Evolutionary conservation across 2,797 vertebrate species (phyloP).

Genomic region (Poeciliopsis infans): DNA sequence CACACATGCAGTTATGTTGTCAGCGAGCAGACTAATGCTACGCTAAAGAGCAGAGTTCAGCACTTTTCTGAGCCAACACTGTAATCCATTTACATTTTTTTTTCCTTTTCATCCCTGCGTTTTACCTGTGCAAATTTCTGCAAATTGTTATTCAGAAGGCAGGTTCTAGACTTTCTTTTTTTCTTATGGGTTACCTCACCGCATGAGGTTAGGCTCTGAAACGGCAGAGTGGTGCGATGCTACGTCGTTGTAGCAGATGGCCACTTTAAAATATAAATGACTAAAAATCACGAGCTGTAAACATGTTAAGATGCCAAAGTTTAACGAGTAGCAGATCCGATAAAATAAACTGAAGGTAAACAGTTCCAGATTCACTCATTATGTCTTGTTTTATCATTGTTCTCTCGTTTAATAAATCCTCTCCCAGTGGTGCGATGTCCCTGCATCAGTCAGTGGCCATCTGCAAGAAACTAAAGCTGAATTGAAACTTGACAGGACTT

Average conservation of each 20-base stretch:
- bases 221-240: background rate
- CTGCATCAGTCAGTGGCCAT: background rate
- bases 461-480: background rate
- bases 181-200: background rate
- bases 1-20: conserved; percentile 26
- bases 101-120: background rate
- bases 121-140: background rate
- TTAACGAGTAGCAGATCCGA: background rate
- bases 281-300: too few relatives aligned
- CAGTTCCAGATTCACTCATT: background rate
- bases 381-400: background rate
- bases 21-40: conserved; percentile 21
- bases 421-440: background rate
- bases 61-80: conserved; percentile 19
- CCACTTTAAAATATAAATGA: background rate
- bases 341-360: background rate
- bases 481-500: background rate
- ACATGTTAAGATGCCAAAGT: too few relatives aligned
- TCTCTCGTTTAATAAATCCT: background rate
- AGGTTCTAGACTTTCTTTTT: background rate
- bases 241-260: background rate
- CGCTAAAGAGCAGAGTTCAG: conserved; percentile 29
- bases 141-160: background rate
- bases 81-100: conserved; percentile 3
- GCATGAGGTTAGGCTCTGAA: too few relatives aligned